Evolutionary conservation across 2,113 vertebrate species (phyloP).

Genomic region (Eurypyga helias): DNA sequence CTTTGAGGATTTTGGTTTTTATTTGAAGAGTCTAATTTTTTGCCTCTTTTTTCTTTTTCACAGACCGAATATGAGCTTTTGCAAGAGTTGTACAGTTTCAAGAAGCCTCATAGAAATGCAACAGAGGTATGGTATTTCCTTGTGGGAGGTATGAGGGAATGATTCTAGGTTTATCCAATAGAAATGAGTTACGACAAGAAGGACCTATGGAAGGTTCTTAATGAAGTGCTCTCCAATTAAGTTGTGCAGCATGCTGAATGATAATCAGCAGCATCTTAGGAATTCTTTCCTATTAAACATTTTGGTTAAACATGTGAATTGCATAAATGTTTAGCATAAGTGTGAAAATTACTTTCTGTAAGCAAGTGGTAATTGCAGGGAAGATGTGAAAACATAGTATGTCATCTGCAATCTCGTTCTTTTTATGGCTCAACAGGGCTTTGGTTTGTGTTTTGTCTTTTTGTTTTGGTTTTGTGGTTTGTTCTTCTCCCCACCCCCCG

Average conservation of each 20-base stretch:
- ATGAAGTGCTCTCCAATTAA: conserved; percentile 16
- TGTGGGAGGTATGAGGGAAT: neutral
- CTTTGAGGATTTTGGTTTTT: neutral
- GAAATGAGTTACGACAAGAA: neutral
- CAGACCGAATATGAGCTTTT: conserved; percentile 91
- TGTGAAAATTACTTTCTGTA: neutral
- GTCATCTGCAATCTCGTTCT: neutral
- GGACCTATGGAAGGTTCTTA: neutral
- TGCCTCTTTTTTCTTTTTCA: neutral
- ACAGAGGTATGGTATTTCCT: conserved; percentile 79
- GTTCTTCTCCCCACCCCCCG: fast-evolving
- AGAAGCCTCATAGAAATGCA: conserved; percentile 77
- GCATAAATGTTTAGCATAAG: neutral
- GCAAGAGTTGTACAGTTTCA: conserved; percentile 90
- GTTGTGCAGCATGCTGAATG: neutral
- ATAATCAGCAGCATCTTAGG: neutral
- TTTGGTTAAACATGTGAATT: neutral
- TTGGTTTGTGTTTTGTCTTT: neutral
- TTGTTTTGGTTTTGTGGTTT: too few species aligned
- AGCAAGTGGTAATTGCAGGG: neutral
- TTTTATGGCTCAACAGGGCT: neutral
- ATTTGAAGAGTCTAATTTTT: neutral
- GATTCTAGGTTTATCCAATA: neutral
- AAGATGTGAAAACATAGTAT: neutral
- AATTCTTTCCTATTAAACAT: neutral